Evolutionary conservation across 2,888 invertebrate genomes (phyloP).

Genomic region (Hirtodrosophila alboralis): DNA sequence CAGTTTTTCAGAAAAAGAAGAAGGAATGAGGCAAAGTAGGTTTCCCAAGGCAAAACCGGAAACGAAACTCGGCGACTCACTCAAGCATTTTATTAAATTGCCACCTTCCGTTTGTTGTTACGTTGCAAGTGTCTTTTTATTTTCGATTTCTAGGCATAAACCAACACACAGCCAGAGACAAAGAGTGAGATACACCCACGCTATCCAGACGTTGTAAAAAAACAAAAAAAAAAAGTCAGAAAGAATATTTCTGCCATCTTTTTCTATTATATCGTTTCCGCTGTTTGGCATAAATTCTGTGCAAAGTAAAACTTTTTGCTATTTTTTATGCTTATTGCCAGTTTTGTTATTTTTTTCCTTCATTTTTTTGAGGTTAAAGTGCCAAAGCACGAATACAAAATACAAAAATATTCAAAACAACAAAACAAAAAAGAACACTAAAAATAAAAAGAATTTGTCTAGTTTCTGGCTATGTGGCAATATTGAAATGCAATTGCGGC

Average conservation of each 20-base stretch:
- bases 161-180: conserved; percentile 26
- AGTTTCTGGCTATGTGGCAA: conserved; percentile 48
- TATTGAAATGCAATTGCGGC: conserved; percentile 60
- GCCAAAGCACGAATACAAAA: conserved; percentile 66
- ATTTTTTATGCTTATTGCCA: conserved; percentile 58
- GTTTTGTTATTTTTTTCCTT: conserved; percentile 17
- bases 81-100: conserved; percentile 83
- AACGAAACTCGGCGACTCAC: conserved; percentile 78
- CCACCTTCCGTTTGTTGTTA: conserved; percentile 81
- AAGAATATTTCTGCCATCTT: conserved; percentile 67
- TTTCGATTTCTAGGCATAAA: conserved; percentile 65
- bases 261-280: conserved; percentile 78
- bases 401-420: conserved; percentile 34
- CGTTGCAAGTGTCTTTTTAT: conserved; percentile 58
- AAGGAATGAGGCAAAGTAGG: conserved; percentile 1
- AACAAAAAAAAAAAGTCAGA: too few species aligned
- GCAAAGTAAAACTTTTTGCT: conserved; percentile 47
- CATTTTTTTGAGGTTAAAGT: conserved; percentile 63
- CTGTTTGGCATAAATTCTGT: conserved; percentile 63
- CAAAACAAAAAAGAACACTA: conserved; percentile 23
- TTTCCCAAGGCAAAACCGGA: conserved; percentile 49
- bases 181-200: too few species aligned
- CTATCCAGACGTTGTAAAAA: conserved; percentile 1
- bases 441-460: conserved; percentile 41
- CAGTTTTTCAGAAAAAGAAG: conserved; percentile 32